Conservation (phyloP, 2,797 vertebrate genomes). For the Poecilia wingei region DNA sequence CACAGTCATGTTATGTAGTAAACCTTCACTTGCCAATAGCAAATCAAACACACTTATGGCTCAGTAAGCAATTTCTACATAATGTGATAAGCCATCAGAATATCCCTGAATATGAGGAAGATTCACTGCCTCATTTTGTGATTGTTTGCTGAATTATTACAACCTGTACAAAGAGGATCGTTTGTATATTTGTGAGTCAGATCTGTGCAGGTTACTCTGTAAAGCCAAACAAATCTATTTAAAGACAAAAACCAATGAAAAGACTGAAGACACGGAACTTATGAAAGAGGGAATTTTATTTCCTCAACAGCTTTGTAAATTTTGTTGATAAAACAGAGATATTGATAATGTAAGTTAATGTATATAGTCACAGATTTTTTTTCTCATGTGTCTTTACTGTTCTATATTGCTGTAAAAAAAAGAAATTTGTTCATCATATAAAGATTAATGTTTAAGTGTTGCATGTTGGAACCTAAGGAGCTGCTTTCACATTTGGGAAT, state of each 20-base stretch:
- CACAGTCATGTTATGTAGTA: constrained; percentile 37
- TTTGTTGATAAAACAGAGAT: constrained; percentile 76
- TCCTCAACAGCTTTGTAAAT: constrained; percentile 67
- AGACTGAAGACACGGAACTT: constrained; percentile 32
- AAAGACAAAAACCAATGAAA: constrained; percentile 27
- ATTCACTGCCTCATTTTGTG: constrained; percentile 38
- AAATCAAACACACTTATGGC: constrained; percentile 9
- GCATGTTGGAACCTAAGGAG: constrained; percentile 62
- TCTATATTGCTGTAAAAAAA: constrained; percentile 67
- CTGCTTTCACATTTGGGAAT: constrained; percentile 47
- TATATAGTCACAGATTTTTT: constrained; percentile 74
- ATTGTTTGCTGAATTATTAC: constrained; percentile 35
- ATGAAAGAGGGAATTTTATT: constrained; percentile 26
- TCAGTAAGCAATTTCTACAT: constrained; percentile 19
- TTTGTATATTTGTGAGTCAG: constrained; percentile 60
- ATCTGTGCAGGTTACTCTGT: constrained; percentile 35
- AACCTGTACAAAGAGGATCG: constrained; percentile 47
- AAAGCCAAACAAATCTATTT: constrained; percentile 54
- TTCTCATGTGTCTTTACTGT: constrained; percentile 73
- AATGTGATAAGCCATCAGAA: constrained; percentile 55
- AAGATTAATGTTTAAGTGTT: constrained; percentile 71
- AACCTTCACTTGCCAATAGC: constrained; percentile 59
- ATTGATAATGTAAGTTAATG: constrained; percentile 82
- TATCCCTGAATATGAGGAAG: constrained; percentile 25
- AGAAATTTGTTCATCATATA: constrained; percentile 56